phyloP scores from a whole-genome alignment of 1,140 invertebrate species.

The Cryptotermes secundus region DNA sequence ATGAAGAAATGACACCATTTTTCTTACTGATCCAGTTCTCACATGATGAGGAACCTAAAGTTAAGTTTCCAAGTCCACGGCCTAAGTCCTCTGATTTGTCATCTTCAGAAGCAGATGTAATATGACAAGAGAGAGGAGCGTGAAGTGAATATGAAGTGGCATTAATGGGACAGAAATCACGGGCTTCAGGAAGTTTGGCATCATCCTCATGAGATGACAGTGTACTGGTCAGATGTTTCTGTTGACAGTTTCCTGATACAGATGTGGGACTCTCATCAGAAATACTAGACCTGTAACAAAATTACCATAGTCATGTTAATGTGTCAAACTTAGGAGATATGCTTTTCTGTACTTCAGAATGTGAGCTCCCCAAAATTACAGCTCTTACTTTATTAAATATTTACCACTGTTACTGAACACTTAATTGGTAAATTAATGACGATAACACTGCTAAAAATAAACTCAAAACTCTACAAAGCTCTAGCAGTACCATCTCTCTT shows the following conservation, averaged over 20 bases:
- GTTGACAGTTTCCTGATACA: not conserved
- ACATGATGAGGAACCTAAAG: conserved; percentile 33
- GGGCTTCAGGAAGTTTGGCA: not conserved
- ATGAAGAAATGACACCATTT: conserved; percentile 15
- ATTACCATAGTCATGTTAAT: not conserved
- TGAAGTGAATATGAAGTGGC: not conserved
- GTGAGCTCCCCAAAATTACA: too few species aligned
- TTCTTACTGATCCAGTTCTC: conserved; percentile 13
- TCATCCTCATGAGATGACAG: not conserved
- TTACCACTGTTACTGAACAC: too few species aligned
- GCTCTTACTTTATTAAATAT: too few species aligned
- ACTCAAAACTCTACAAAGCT: too few species aligned
- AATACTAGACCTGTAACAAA: not conserved
- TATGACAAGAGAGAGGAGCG: not conserved
- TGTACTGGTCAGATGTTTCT: not conserved
- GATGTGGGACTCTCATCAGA: not conserved
- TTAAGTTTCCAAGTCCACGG: conserved; percentile 32
- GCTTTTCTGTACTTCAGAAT: too few species aligned
- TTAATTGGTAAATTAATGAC: too few species aligned
- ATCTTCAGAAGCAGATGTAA: not conserved
- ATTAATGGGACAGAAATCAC: not conserved
- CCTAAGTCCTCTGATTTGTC: conserved; percentile 19
- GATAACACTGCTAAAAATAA: too few species aligned
- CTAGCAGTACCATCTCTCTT: too few species aligned
- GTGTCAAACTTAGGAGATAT: too few species aligned